These are phyloP conservation scores for Drosophila sechellia DNA, from an alignment of 1,140 invertebrate genomes.

Conservation along the genomic window DNA sequence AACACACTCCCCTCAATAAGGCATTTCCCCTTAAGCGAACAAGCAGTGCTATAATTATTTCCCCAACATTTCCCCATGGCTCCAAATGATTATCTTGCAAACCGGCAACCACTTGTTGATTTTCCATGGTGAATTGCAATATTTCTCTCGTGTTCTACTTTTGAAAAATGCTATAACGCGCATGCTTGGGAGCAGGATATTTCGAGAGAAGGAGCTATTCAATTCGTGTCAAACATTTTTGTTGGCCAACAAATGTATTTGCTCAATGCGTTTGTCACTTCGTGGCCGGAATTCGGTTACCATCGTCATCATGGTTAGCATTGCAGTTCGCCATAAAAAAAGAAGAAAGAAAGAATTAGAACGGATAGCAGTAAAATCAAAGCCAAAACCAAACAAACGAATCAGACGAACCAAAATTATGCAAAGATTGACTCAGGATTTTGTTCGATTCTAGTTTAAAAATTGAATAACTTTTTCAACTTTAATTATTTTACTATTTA, in stretches of 20 bases:
- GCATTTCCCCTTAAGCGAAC: conserved; percentile 2
- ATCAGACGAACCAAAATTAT: conserved; percentile 38
- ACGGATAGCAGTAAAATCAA: conserved; percentile 29
- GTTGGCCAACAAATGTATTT: conserved; percentile 60
- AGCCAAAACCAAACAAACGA: conserved; percentile 27
- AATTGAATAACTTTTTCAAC: conserved; percentile 2
- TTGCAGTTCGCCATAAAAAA: conserved; percentile 20
- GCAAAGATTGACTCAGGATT: conserved; percentile 9
- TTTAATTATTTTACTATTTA: too few relatives aligned
- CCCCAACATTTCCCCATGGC: not conserved
- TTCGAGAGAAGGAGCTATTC: conserved; percentile 1
- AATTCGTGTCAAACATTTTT: conserved; percentile 38
- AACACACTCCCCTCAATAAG: not conserved
- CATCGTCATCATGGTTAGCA: conserved; percentile 36
- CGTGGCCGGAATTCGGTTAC: conserved; percentile 53
- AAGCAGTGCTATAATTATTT: conserved; percentile 10
- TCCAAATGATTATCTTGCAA: not conserved
- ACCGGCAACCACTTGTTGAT: conserved; percentile 71
- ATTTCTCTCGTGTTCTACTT: conserved; percentile 27
- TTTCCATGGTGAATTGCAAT: conserved; percentile 20
- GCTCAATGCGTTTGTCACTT: conserved; percentile 55
- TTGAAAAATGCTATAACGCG: not conserved
- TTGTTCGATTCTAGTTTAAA: not conserved
- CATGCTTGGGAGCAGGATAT: conserved; percentile 22
- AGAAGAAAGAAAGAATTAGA: conserved; percentile 4